These are phyloP conservation scores for Paracanthobrama guichenoti DNA, from an alignment of 2,113 vertebrate species.

Conservation along the genomic window DNA sequence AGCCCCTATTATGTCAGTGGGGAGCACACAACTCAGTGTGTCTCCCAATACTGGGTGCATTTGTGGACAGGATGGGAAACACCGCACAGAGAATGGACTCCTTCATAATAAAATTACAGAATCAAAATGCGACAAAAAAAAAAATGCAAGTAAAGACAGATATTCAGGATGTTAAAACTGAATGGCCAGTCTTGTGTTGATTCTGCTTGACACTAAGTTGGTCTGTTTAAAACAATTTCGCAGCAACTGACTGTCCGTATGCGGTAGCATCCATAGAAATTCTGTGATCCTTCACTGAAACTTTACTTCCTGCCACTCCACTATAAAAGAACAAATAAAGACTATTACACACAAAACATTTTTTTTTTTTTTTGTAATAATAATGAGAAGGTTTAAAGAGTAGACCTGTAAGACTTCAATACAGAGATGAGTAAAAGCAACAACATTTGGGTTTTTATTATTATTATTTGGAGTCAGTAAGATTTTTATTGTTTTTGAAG, in stretches of 20 bases:
- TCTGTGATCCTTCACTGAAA: constrained; percentile 14
- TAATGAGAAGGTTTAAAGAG: neutral
- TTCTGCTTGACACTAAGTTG: neutral
- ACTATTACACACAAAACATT: neutral
- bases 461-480: neutral
- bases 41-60: constrained; percentile 76
- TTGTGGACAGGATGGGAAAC: constrained; percentile 68
- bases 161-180: neutral
- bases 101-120: constrained; percentile 52
- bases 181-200: neutral
- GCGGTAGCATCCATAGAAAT: constrained; percentile 38
- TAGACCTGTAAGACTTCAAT: neutral
- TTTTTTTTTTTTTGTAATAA: neutral
- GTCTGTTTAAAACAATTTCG: neutral
- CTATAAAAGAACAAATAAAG: constrained; percentile 21
- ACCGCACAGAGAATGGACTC: constrained; percentile 55
- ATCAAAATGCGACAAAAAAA: neutral
- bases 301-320: neutral
- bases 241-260: constrained; percentile 35
- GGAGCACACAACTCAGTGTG: constrained; percentile 71
- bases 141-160: neutral
- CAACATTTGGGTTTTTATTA: neutral
- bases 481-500: neutral
- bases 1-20: constrained; percentile 66
- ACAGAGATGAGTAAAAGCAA: neutral